Percentiles rank a stretch among this genome's conserved stretches.
Conservation (phyloP, 2,797 vertebrate genomes). For the Bradypodion pumilum region DNA sequence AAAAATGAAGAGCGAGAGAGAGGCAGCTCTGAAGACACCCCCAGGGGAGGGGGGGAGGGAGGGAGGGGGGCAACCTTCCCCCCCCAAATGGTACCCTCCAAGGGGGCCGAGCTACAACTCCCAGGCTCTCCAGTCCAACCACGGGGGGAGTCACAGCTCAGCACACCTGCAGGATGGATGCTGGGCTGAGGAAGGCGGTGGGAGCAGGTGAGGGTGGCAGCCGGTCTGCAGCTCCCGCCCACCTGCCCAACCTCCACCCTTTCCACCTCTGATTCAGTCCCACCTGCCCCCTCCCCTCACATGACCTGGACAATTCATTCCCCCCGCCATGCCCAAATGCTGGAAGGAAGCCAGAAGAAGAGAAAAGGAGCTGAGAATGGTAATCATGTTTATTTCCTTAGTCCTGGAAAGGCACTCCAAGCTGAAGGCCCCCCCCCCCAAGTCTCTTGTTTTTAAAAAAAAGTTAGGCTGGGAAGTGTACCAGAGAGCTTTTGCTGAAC, state of each 20-base stretch:
- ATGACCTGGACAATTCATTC: neutral
- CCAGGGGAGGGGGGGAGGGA: too few relatives aligned
- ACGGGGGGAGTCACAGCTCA: neutral
- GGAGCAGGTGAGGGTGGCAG: too few relatives aligned
- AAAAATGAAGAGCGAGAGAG: neutral
- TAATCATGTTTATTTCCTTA: neutral
- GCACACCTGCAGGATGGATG: neutral
- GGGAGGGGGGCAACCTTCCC: neutral
- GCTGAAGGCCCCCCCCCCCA: neutral
- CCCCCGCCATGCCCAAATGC: accelerated
- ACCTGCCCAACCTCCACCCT: too few relatives aligned
- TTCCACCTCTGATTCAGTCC: too few relatives aligned
- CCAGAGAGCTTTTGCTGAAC: too few relatives aligned
- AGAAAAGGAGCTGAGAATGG: neutral
- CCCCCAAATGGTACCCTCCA: neutral
- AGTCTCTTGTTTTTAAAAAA: too few relatives aligned
- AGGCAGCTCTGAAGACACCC: neutral
- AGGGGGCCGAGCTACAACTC: neutral
- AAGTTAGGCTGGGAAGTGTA: neutral
- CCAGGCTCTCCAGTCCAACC: neutral
- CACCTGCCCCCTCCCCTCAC: neutral
- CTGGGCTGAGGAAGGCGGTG: neutral
- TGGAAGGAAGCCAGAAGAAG: neutral
- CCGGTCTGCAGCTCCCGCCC: too few relatives aligned
- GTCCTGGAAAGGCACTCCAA: neutral